Percentiles rank a stretch among this genome's conserved stretches.
These are phyloP conservation scores for Vicugna pacos DNA, from an alignment of 2,113 vertebrate genomes.

Conservation along the genomic window DNA sequence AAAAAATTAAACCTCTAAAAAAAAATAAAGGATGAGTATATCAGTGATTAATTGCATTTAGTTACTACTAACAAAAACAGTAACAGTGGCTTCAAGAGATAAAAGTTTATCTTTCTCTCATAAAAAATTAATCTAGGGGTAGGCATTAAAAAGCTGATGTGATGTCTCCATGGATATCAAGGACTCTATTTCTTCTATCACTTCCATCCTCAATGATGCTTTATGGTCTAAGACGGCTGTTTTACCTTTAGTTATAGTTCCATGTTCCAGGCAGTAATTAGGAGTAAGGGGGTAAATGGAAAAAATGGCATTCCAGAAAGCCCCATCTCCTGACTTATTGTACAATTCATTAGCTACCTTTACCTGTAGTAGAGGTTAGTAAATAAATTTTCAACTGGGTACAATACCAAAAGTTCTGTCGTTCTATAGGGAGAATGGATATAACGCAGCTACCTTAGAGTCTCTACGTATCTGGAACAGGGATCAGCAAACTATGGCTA, in stretches of 20 bases:
- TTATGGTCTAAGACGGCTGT: neutral
- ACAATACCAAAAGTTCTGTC: neutral
- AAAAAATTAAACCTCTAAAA: neutral
- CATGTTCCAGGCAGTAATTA: neutral
- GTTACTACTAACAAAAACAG: neutral
- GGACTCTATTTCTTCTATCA: neutral
- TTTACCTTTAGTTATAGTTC: constrained; percentile 2
- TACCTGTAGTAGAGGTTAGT: neutral
- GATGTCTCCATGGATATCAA: neutral
- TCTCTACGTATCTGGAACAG: neutral
- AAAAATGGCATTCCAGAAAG: constrained; percentile 26
- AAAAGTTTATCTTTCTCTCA: constrained; percentile 37
- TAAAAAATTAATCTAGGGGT: neutral
- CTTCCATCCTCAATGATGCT: constrained; percentile 22
- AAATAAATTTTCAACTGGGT: constrained; percentile 30
- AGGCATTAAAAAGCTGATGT: constrained; percentile 9
- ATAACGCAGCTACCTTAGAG: neutral
- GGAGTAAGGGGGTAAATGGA: neutral
- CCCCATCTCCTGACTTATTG: neutral
- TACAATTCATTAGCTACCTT: constrained; percentile 8
- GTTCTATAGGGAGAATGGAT: neutral
- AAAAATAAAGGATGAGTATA: neutral
- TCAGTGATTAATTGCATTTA: neutral
- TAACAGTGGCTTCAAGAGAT: constrained; percentile 7
- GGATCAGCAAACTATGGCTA: neutral